These are phyloP conservation scores for Pangasius sanitwongsei DNA, from an alignment of 2,797 vertebrate species.

Conservation along the genomic window DNA sequence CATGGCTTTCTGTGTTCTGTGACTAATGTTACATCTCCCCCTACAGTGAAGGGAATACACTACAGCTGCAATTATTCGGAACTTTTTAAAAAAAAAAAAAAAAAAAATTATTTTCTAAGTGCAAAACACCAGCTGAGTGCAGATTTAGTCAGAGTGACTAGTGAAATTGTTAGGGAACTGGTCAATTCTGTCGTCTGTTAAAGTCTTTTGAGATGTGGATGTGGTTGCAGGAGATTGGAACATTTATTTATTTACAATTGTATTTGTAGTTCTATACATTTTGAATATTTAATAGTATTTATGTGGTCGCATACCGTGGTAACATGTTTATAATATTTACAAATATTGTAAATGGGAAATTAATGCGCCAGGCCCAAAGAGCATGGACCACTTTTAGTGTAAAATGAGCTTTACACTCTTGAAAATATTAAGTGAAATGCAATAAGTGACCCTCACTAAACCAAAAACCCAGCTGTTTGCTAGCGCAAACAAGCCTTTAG, in stretches of 20 bases:
- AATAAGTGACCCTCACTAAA: background rate
- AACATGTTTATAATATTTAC: background rate
- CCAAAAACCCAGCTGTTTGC: background rate
- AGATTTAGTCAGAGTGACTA: background rate
- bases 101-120: too few relatives aligned
- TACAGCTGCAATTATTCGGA: slow-evolving; percentile 23
- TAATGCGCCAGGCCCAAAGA: background rate
- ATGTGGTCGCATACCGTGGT: background rate
- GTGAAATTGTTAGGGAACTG: background rate
- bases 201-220: background rate
- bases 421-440: background rate
- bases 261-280: background rate
- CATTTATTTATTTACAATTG: background rate
- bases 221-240: background rate
- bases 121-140: background rate
- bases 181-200: background rate
- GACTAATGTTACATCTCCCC: slow-evolving; percentile 52
- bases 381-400: background rate
- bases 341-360: background rate
- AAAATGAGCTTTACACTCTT: background rate
- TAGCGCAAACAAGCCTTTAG: background rate
- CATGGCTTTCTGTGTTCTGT: background rate
- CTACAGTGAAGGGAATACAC: slow-evolving; percentile 41
- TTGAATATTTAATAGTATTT: background rate
- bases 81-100: too few relatives aligned